phyloP scores from a whole-genome alignment of 2,113 vertebrate genomes.

The Myrmecophaga tridactyla region DNA sequence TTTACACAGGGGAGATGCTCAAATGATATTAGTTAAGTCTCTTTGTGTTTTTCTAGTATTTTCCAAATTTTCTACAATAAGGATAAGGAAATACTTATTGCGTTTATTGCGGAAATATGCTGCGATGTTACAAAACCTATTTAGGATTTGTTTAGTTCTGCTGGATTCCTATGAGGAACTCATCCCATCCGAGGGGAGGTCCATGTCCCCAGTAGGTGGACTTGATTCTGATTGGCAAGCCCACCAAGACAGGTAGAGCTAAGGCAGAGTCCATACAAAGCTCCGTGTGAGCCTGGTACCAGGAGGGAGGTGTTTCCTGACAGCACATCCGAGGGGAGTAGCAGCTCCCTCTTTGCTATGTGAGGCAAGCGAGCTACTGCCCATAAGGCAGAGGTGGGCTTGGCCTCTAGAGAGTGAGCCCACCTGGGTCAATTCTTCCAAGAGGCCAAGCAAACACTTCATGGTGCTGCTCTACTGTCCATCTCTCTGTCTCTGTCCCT shows the following conservation, averaged over 20 bases:
- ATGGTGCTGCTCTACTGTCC: too few relatives aligned
- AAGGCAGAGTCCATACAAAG: not conserved
- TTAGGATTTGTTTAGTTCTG: not conserved
- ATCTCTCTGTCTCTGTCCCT: too few relatives aligned
- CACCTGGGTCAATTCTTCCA: not conserved
- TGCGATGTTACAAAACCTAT: not conserved
- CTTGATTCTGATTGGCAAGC: not conserved
- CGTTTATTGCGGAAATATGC: not conserved
- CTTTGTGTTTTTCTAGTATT: not conserved
- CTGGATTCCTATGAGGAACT: not conserved
- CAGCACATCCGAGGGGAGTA: too few relatives aligned
- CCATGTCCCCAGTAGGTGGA: rapidly evolving
- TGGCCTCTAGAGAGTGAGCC: rapidly evolving
- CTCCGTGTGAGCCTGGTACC: rapidly evolving
- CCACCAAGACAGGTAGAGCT: too few relatives aligned
- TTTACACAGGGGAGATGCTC: rapidly evolving
- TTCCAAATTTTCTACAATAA: not conserved
- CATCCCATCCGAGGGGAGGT: not conserved
- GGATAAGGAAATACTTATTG: not conserved
- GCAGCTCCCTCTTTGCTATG: rapidly evolving
- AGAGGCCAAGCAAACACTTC: not conserved
- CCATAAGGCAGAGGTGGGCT: rapidly evolving
- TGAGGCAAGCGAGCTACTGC: rapidly evolving
- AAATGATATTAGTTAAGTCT: not conserved
- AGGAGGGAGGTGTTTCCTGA: too few relatives aligned